Evolutionary conservation across 2,113 vertebrate genomes (phyloP).

Genomic region (Cottus gobio): DNA sequence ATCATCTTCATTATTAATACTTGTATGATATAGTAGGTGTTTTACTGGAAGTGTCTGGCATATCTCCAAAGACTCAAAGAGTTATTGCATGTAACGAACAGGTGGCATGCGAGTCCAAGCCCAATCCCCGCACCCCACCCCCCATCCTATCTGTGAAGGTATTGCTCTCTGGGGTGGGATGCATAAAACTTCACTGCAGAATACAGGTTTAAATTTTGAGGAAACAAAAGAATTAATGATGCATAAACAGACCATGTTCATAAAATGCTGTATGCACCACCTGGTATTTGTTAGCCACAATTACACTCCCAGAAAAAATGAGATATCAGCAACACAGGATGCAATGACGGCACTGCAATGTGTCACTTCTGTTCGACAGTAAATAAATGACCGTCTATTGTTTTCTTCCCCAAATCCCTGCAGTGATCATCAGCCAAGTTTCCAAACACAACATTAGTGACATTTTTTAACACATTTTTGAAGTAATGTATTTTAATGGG

Average conservation of each 20-base stretch:
- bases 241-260: slow-evolving; percentile 56
- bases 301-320: slow-evolving; percentile 24
- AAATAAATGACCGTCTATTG: slow-evolving; percentile 2
- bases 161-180: slow-evolving; percentile 38
- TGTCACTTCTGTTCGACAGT: slow-evolving; percentile 49
- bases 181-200: slow-evolving; percentile 42
- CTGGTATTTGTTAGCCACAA: slow-evolving; percentile 44
- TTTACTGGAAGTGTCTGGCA: slow-evolving; percentile 48
- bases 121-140: background rate
- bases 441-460: slow-evolving; percentile 3
- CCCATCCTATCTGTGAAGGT: slow-evolving; percentile 19
- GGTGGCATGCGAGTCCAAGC: slow-evolving; percentile 28
- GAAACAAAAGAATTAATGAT: slow-evolving; percentile 59
- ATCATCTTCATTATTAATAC: slow-evolving; percentile 46
- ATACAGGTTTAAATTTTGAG: slow-evolving; percentile 41
- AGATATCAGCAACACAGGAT: slow-evolving; percentile 45
- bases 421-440: slow-evolving; percentile 1
- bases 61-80: slow-evolving; percentile 33
- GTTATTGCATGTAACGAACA: slow-evolving; percentile 49
- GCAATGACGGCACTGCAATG: slow-evolving; percentile 38
- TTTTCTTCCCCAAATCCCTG: background rate
- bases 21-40: slow-evolving; percentile 27
- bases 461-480: background rate
- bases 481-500: background rate
- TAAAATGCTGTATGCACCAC: slow-evolving; percentile 42